Evolutionary conservation across 2,113 vertebrate genomes (phyloP).

Genomic region (Myotis brandtii): DNA sequence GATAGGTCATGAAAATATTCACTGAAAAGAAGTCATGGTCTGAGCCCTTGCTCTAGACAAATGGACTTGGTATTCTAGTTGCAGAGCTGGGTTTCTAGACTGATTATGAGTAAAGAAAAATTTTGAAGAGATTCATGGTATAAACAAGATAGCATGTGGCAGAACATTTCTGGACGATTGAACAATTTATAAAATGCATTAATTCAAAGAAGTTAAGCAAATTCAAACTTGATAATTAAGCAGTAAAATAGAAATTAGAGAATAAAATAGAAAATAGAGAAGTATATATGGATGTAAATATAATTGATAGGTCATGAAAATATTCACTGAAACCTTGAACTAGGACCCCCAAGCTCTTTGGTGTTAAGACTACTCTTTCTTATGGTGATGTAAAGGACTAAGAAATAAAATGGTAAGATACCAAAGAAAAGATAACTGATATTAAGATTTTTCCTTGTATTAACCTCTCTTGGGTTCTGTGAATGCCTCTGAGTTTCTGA

Average conservation of each 20-base stretch:
- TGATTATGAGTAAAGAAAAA: not conserved
- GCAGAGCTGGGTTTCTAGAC: not conserved
- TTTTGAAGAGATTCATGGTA: not conserved
- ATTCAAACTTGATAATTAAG: not conserved
- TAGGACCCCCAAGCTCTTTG: not conserved
- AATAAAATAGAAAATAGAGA: not conserved
- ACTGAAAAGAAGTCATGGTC: not conserved
- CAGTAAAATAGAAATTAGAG: not conserved
- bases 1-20: too few relatives aligned
- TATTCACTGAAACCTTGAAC: not conserved
- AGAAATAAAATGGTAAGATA: not conserved
- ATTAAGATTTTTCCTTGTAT: not conserved
- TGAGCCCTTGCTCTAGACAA: not conserved
- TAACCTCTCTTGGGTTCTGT: not conserved
- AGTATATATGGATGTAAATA: not conserved
- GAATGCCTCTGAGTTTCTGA: too few relatives aligned
- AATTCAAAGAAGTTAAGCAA: not conserved
- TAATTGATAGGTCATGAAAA: not conserved
- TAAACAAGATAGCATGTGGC: not conserved
- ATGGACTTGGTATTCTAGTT: not conserved
- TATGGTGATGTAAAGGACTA: not conserved
- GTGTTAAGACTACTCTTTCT: not conserved
- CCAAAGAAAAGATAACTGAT: not conserved
- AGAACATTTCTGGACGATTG: not conserved
- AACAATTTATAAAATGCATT: not conserved